Evolutionary conservation across 2,888 invertebrate species (phyloP), one percentile per base, ranked within the genome.

Genomic region (Drosophila algonquin): DNA sequence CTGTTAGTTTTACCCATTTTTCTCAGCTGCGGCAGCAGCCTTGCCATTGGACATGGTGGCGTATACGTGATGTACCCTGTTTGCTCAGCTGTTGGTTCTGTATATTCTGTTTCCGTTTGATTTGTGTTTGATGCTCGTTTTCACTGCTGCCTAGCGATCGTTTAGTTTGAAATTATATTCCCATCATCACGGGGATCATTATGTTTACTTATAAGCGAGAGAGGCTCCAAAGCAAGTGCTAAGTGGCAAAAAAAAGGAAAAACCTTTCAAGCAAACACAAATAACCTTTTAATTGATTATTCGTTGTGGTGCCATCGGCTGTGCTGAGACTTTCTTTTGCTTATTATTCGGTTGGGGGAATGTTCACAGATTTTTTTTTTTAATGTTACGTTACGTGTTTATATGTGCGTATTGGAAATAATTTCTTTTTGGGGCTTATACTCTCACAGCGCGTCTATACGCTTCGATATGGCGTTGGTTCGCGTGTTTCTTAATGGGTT

Each of bases 21-120:
- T 86, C 51, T 89, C 68, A 76, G 75, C 65, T 64, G 69, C 32
- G 35, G 54, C 77, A 45, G 58, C 52, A 63, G 74, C 70, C 57
- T 87, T 87, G 70, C 76, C 81, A 70, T 81, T 89, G 27, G 70
- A 63, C 89, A 87, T 83, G 62, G 56, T 76, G 71, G 30, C 68
- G 76, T 69, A 65, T 65, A 60, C 61, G 80, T 71, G 54, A 76
- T 77, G 60, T 21, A 3, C 21, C 50, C 10, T 63, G 51, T 24
- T 74, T 68, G 48, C 18, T 54, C 44, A 59, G 30, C 59, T 45
- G 58, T 40, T 54, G 54, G 47, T 18, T 32, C 57, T 50, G 32
- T 40, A 18, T 70, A 63, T 45, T 46, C 48, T 60, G 30, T 60
- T 45, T 46, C 48, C 50, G 30, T 60, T 63, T 50, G 5, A 16